Evolutionary conservation across 1,140 invertebrate genomes (phyloP).

Genomic region (Pissodes strobi): DNA sequence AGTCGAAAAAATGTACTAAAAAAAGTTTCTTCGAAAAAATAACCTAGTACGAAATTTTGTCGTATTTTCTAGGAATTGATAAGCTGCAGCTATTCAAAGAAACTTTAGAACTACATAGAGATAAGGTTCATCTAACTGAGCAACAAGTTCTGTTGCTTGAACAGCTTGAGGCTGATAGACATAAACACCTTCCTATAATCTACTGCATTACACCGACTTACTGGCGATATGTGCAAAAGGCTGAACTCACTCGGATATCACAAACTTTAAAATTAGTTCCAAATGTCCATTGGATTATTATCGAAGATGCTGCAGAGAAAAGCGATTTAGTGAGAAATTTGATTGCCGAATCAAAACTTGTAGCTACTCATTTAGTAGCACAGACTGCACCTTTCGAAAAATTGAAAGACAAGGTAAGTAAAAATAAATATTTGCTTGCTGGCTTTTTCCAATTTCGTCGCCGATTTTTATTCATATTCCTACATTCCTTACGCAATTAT

Average conservation of each 20-base stretch:
- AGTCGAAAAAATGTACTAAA: too few relatives aligned
- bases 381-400: conserved; percentile 61
- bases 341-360: conserved; percentile 71
- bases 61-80: conserved; percentile 42
- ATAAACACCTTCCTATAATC: conserved; percentile 64
- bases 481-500: too few relatives aligned
- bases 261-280: conserved; percentile 87
- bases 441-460: too few relatives aligned
- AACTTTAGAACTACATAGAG: conserved; percentile 45
- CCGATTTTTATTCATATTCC: too few relatives aligned
- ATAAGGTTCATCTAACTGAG: conserved; percentile 48
- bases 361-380: conserved; percentile 78
- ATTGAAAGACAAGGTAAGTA: conserved; percentile 57
- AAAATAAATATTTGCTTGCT: too few relatives aligned
- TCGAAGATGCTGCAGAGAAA: conserved; percentile 84
- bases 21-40: too few relatives aligned
- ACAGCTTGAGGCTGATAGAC: conserved; percentile 38
- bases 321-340: conserved; percentile 80
- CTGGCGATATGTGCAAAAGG: conserved; percentile 86
- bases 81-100: conserved; percentile 43
- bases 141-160: conserved; percentile 48
- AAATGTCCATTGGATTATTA: conserved; percentile 93
- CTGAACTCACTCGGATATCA: conserved; percentile 89
- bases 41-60: too few relatives aligned
- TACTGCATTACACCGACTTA: conserved; percentile 95